Percentiles rank a stretch among this genome's conserved stretches.
These are phyloP conservation scores for Nibea albiflora DNA, from an alignment of 2,113 vertebrate species.

Conservation along the genomic window DNA sequence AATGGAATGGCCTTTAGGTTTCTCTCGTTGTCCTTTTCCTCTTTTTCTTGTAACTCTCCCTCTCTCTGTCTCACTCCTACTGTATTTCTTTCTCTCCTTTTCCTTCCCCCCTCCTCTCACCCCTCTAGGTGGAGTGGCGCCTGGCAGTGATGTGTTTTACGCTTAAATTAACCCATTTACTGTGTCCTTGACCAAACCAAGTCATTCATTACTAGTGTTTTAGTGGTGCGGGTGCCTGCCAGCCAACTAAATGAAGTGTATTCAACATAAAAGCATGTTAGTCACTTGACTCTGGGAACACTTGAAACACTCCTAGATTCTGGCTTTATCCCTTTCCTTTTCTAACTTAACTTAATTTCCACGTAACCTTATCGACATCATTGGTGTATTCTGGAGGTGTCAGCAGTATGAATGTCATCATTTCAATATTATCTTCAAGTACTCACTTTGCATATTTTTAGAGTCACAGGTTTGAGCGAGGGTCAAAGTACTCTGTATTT, in stretches of 20 bases:
- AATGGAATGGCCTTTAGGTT: constrained; percentile 83
- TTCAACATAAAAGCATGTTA: constrained; percentile 49
- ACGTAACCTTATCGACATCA: constrained; percentile 16
- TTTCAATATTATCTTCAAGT: constrained; percentile 2
- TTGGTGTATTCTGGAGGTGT: constrained; percentile 12
- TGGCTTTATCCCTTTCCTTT: constrained; percentile 34
- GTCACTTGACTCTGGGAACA: constrained; percentile 34
- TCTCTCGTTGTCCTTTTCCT: constrained; percentile 64
- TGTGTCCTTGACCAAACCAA: constrained; percentile 77
- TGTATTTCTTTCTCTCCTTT: constrained; percentile 9
- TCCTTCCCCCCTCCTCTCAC: constrained; percentile 5
- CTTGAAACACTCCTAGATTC: constrained; percentile 36
- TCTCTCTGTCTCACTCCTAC: constrained; percentile 16
- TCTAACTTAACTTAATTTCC: constrained; percentile 32
- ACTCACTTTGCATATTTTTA: not conserved
- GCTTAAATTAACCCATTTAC: constrained; percentile 75
- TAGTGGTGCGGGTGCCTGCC: constrained; percentile 18
- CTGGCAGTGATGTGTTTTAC: constrained; percentile 70
- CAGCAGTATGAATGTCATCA: constrained; percentile 17
- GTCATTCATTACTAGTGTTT: constrained; percentile 66
- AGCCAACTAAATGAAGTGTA: constrained; percentile 49
- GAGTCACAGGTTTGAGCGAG: constrained; percentile 6
- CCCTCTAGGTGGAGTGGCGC: constrained; percentile 58
- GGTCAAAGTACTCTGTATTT: not conserved
- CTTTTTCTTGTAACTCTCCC: constrained; percentile 47